These are phyloP conservation scores for Ornithoptera alexandrae DNA, from an alignment of 2,888 invertebrate species.

Conservation along the genomic window DNA sequence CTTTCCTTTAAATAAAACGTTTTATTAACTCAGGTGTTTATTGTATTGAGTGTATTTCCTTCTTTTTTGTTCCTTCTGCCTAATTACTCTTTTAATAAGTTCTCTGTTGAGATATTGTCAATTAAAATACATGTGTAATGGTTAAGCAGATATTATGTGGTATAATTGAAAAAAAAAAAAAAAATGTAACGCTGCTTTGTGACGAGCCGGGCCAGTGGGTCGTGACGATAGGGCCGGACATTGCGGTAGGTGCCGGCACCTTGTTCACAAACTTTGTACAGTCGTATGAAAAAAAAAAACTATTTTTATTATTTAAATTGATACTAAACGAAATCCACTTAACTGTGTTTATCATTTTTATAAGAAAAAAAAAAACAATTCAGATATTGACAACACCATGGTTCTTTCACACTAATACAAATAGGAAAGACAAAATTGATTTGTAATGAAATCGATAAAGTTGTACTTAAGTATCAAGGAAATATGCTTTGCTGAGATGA, in stretches of 20 bases:
- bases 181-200: slow-evolving; percentile 44
- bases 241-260: slow-evolving; percentile 55
- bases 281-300: slow-evolving; percentile 20
- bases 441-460: not conserved
- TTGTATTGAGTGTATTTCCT: not conserved
- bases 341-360: not conserved
- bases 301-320: not conserved
- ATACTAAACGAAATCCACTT: no score
- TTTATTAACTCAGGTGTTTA: no score
- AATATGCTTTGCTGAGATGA: slow-evolving; percentile 5
- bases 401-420: not conserved
- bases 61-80: not conserved
- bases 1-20: no score
- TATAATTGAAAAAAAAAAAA: slow-evolving; percentile 22
- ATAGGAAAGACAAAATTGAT: not conserved
- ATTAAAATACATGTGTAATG: not conserved
- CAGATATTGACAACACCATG: not conserved
- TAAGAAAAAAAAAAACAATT: not conserved
- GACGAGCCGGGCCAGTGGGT: slow-evolving; percentile 51
- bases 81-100: not conserved
- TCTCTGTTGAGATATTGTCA: not conserved
- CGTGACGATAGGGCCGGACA: slow-evolving; percentile 62
- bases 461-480: slow-evolving; percentile 6
- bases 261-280: slow-evolving; percentile 41
- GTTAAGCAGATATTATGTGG: slow-evolving; percentile 2